Evolutionary conservation across 2,113 vertebrate species (phyloP).

Genomic region (Plecotus auritus): DNA sequence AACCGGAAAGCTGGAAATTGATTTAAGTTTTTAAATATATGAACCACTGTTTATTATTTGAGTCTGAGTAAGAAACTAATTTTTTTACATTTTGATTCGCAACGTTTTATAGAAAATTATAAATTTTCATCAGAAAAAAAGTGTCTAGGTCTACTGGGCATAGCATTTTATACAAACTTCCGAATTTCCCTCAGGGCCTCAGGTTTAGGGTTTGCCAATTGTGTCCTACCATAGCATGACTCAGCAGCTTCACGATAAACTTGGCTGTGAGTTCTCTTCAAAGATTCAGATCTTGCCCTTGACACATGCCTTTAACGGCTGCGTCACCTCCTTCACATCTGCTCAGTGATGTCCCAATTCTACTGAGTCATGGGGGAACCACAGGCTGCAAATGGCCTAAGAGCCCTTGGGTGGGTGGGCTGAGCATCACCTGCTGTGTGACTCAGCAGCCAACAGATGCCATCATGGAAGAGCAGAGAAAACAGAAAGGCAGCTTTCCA

Average conservation of each 20-base stretch:
- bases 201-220: not conserved
- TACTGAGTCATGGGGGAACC: slow-evolving; percentile 34
- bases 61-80: not conserved
- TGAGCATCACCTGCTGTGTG: not conserved
- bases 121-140: not conserved
- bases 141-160: not conserved
- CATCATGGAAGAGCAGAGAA: not conserved
- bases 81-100: not conserved
- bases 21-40: not conserved
- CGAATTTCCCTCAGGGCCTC: not conserved
- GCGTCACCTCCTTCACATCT: not conserved
- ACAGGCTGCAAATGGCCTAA: not conserved
- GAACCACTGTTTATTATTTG: not conserved
- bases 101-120: not conserved
- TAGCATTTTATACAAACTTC: not conserved
- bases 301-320: not conserved
- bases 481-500: not conserved
- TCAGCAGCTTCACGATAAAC: slow-evolving; percentile 29
- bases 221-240: not conserved
- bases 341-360: not conserved
- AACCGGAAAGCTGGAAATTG: not conserved
- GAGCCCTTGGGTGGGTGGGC: not conserved
- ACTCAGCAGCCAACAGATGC: slow-evolving; percentile 9
- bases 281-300: not conserved
- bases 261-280: not conserved